A percentile compares a stretch with the other conserved stretches of the same genome.
Conservation (phyloP, 2,888 invertebrate species). For the Drosophila sordidula region DNA sequence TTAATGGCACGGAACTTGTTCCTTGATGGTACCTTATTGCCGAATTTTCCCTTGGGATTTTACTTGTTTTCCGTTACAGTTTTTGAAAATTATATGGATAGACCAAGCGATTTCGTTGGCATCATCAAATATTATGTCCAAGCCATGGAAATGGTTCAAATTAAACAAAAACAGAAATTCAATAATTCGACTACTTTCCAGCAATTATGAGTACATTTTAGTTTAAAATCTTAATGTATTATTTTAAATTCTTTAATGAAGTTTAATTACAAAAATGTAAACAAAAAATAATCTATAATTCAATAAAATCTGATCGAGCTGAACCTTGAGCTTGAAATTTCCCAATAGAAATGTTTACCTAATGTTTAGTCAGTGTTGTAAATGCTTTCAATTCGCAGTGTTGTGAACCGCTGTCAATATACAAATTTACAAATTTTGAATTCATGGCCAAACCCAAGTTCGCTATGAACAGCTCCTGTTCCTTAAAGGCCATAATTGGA, state of each 20-base stretch:
- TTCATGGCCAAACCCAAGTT: background rate
- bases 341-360: too few species aligned
- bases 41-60: slow-evolving; percentile 19
- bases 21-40: too few species aligned
- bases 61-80: background rate
- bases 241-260: too few species aligned
- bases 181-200: too few species aligned
- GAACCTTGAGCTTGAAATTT: too few species aligned
- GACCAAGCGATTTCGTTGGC: slow-evolving; percentile 1
- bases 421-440: slow-evolving; percentile 18
- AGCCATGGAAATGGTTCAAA: slow-evolving; percentile 12
- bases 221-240: too few species aligned
- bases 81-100: background rate
- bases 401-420: slow-evolving; percentile 2
- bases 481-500: slow-evolving; percentile 26
- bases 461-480: slow-evolving; percentile 2
- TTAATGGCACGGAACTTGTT: background rate
- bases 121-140: slow-evolving; percentile 31
- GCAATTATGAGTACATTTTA: too few species aligned
- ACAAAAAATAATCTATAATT: too few species aligned
- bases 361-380: background rate
- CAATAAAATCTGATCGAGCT: too few species aligned
- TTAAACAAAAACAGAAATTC: background rate
- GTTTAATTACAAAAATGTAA: too few species aligned
- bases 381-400: background rate